phyloP scores from a whole-genome alignment of 1,140 invertebrate species.

The Platyscapa corneri region DNA sequence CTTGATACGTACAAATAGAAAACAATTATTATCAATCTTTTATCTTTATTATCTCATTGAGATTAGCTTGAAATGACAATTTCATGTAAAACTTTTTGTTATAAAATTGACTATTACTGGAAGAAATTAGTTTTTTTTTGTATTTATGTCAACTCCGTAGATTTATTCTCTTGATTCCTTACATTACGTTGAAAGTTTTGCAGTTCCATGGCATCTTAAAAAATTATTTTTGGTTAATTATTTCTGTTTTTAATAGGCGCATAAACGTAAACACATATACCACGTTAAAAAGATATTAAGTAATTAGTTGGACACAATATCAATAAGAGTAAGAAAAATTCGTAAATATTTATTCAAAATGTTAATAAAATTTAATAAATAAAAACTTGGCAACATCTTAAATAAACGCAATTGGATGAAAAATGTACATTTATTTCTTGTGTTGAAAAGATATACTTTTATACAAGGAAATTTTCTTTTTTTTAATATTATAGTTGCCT shows the following conservation, averaged over 20 bases:
- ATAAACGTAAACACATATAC: conserved; percentile 33
- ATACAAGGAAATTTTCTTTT: conserved; percentile 31
- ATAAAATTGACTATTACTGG: conserved; percentile 41
- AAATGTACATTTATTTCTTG: conserved; percentile 31
- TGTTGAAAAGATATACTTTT: conserved; percentile 4
- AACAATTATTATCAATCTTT: conserved; percentile 54
- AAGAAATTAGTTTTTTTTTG: conserved; percentile 21
- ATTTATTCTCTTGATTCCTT: not conserved
- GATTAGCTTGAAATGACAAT: conserved; percentile 20
- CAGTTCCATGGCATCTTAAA: conserved; percentile 21
- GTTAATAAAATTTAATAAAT: conserved; percentile 31
- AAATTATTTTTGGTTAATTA: conserved; percentile 26
- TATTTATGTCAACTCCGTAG: not conserved
- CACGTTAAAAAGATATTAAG: conserved; percentile 24
- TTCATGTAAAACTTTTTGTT: conserved; percentile 19
- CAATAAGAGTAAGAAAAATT: conserved; percentile 30
- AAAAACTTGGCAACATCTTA: conserved; percentile 38
- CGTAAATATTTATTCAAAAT: conserved; percentile 5
- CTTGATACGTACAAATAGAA: conserved; percentile 60
- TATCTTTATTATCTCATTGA: conserved; percentile 39
- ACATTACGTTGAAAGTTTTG: not conserved
- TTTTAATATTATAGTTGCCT: conserved; percentile 50
- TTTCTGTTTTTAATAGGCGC: conserved; percentile 3
- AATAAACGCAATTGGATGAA: conserved; percentile 44
- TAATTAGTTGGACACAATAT: conserved; percentile 19